These are phyloP conservation scores for Solenopsis fugax DNA, from an alignment of 1,140 invertebrate species.

Conservation along the genomic window DNA sequence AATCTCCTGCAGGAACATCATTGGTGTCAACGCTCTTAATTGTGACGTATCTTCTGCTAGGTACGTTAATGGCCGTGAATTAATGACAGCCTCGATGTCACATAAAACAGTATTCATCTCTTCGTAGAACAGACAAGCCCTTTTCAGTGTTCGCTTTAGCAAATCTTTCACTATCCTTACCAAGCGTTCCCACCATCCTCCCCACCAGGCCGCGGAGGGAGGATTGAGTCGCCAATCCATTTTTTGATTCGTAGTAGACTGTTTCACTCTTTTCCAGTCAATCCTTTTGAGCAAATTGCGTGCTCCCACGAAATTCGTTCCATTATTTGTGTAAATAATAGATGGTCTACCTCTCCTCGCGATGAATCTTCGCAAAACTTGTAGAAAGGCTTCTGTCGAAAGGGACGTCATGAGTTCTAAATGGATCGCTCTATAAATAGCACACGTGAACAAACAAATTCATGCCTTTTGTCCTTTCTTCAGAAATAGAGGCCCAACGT, in stretches of 20 bases:
- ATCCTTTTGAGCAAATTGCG: conserved; percentile 62
- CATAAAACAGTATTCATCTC: conserved; percentile 75
- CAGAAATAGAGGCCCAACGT: not conserved
- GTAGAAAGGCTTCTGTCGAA: not conserved
- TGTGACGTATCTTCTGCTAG: not conserved
- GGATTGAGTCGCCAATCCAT: conserved; percentile 82
- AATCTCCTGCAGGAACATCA: not conserved
- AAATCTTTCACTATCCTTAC: conserved; percentile 72
- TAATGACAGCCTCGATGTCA: conserved; percentile 64
- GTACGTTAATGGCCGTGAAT: conserved; percentile 8
- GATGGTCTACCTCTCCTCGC: not conserved
- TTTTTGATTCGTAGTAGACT: conserved; percentile 42
- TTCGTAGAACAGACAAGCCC: conserved; percentile 71
- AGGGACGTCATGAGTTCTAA: not conserved
- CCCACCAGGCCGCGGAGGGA: conserved; percentile 80
- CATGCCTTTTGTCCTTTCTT: not conserved
- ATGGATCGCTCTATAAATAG: not conserved
- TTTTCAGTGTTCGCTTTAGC: conserved; percentile 69
- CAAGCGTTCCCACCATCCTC: conserved; percentile 79
- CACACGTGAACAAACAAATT: not conserved
- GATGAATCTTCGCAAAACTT: not conserved
- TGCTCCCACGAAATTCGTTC: conserved; percentile 74
- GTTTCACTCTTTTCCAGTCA: conserved; percentile 65
- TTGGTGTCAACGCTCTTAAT: not conserved
- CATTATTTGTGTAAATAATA: not conserved